Evolutionary conservation across 2,888 invertebrate species (phyloP), one percentile per base, ranked within the genome.

Genomic region (Caenorhabditis panamensis): DNA sequence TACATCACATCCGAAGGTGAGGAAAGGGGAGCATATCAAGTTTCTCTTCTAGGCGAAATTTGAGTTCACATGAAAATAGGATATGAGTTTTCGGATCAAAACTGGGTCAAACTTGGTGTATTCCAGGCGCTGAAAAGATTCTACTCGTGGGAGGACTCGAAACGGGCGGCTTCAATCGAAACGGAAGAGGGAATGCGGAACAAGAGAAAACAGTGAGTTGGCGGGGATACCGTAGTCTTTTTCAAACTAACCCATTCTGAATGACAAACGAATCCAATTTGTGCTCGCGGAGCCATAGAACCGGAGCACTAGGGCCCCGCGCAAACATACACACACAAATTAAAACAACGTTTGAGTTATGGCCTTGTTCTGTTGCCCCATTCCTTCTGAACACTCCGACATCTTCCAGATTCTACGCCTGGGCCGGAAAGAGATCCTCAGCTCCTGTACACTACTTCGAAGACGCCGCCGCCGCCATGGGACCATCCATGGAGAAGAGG

Each of bases 71-170:
- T n/a, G n/a, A n/a, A n/a, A n/a, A n/a, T n/a, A 9, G 31, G 5
- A 11, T 6, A 8, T 16, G 20, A 3, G 20, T 28, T 58, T 68
- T 59, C 61, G 61, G 53, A 69, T 69, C 69, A 69, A 13, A 69
- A 69, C 49, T 26, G 51, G 53, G 69, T 69, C 61, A 69, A 18
- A 37, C 9, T 41, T n/a, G n/a, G 22, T 8, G 11, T 20, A 18
- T 75, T 80, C 20, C 64, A 80, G 80, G 76, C 67, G 1, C 44
- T 47, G 37, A 80, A 80, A 41, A 22, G 80, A 31, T 80, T 80
- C 71, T 80, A 80, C 61, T 76, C 76, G n/a, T 80, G 80, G 80
- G 80, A 76, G 36, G 80, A 80, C 37, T 44, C 76, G 18, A 75
- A 76, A 56, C 51, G 80, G 1, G 80, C 66, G 9, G 75, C 77